Base-by-base conservation (phyloP, 2,113 vertebrate genomes). In the Illadopsis cleaveri region DNA sequence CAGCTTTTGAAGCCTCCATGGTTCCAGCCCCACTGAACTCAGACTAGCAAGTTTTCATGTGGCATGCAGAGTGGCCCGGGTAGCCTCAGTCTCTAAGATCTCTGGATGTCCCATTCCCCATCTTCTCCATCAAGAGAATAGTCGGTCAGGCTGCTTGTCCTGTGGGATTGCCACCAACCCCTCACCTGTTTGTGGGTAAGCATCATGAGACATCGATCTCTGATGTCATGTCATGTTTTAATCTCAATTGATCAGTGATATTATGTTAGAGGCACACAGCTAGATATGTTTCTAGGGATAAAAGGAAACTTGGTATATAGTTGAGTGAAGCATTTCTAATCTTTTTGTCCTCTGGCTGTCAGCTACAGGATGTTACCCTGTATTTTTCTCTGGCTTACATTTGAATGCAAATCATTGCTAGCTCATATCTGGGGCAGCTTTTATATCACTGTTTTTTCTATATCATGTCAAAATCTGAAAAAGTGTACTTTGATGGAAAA, bases 61-160 rank as follows among this genome's bases (percentile, higher is more conserved):
- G 35, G 12, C 2, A 1, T 25, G 37, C 38, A 61, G 42, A 31
- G 23, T 7, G 4, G 17, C 37, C 45, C 25, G 13, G 14, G 16
- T 27, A 15, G 25, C 24, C 27, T 80, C 37, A 35, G 27, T 57
- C 37, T 35, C 40, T 5, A 6, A 82, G 27, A 44, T 68, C 24
- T 45, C 31, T 12, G 2, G 1, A 1, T 61, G 48, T n/a, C 31
- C 13, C 4, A 2, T 71, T 72, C 28, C 3, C 24, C 0, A 4
- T 31, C 51, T 69, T 77, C 50, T 81, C 15, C 33, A 60, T 58
- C 21, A 35, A 40, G 53, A 68, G 24, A 62, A 16, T 30, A 47
- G 15, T 4, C n/a, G 35, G 28, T 85, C 60, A 44, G 17, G 15
- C 56, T 90, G 50, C 24, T 87, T 10, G 3, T 33, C 27, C 35